Evolutionary conservation across 1,140 invertebrate species (phyloP).

Genomic region (Eumeta japonica): DNA sequence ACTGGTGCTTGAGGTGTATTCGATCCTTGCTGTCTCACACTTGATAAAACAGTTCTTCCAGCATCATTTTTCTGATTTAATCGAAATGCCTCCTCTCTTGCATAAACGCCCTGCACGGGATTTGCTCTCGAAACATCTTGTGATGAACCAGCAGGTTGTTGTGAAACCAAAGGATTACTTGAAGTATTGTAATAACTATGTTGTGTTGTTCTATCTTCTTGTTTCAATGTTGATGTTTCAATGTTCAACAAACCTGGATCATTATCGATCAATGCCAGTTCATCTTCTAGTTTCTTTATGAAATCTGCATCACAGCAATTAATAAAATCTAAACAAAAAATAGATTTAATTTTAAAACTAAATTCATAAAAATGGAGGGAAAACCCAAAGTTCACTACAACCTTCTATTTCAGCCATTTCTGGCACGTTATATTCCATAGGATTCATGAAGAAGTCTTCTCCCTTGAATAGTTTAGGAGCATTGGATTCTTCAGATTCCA

Average conservation of each 20-base stretch:
- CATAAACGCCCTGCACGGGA: constrained; percentile 29
- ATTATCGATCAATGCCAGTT: constrained; percentile 31
- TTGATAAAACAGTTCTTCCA: constrained; percentile 21
- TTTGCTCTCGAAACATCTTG: constrained; percentile 18
- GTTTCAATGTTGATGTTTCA: constrained; percentile 26
- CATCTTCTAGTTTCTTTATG: constrained; percentile 47
- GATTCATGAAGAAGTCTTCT: constrained; percentile 42
- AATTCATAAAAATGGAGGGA: too few species aligned
- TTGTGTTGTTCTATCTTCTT: constrained; percentile 23
- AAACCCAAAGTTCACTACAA: too few species aligned
- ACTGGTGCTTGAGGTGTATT: constrained; percentile 27
- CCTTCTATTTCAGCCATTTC: constrained; percentile 50
- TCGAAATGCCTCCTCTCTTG: constrained; percentile 30
- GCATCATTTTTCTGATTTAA: constrained; percentile 22
- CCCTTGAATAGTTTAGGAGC: too few species aligned
- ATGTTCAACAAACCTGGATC: constrained; percentile 28
- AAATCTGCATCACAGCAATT: constrained; percentile 47
- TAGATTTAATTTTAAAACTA: too few species aligned
- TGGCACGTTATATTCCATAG: constrained; percentile 39
- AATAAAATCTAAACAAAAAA: constrained; percentile 38
- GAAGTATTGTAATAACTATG: constrained; percentile 24
- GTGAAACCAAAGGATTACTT: constrained; percentile 43
- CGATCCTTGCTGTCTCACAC: constrained; percentile 28
- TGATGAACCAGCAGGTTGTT: constrained; percentile 15
- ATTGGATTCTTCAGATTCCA: constrained; percentile 38